Evolutionary conservation across 2,888 invertebrate species (phyloP).

Genomic region (Yponomeuta malinellus): DNA sequence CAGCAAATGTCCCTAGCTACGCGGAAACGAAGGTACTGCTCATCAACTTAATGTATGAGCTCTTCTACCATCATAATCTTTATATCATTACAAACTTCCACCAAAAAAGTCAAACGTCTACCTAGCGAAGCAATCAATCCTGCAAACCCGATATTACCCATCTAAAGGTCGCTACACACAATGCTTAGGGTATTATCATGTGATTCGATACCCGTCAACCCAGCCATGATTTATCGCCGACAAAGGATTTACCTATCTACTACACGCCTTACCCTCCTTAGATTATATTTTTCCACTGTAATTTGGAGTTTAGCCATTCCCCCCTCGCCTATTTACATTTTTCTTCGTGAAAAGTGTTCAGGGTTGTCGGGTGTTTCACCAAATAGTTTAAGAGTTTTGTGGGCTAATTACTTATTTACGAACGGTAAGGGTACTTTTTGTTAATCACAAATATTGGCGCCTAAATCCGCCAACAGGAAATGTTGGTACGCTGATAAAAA

Average conservation of each 20-base stretch:
- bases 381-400: background rate
- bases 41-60: background rate
- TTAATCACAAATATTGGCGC: too few species aligned
- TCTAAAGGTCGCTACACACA: slow-evolving; percentile 8
- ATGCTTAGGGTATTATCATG: slow-evolving; percentile 10
- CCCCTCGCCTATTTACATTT: slow-evolving; percentile 9
- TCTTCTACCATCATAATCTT: background rate
- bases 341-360: slow-evolving; percentile 6
- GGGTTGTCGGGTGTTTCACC: background rate
- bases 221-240: slow-evolving; percentile 18
- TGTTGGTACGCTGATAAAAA: too few species aligned
- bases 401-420: too few species aligned
- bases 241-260: slow-evolving; percentile 17
- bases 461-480: too few species aligned
- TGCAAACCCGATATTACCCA: slow-evolving; percentile 10
- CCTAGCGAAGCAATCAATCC: background rate
- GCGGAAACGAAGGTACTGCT: too few species aligned
- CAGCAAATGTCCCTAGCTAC: too few species aligned
- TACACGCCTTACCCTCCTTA: slow-evolving; percentile 5
- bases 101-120: background rate
- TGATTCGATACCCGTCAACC: slow-evolving; percentile 8
- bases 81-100: background rate
- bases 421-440: too few species aligned
- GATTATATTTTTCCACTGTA: slow-evolving; percentile 13
- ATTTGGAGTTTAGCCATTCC: slow-evolving; percentile 19